Percentiles rank a stretch among this genome's conserved stretches.
Evolutionary conservation across 1,140 invertebrate species (phyloP).

Genomic region (Drosophila orosa): DNA sequence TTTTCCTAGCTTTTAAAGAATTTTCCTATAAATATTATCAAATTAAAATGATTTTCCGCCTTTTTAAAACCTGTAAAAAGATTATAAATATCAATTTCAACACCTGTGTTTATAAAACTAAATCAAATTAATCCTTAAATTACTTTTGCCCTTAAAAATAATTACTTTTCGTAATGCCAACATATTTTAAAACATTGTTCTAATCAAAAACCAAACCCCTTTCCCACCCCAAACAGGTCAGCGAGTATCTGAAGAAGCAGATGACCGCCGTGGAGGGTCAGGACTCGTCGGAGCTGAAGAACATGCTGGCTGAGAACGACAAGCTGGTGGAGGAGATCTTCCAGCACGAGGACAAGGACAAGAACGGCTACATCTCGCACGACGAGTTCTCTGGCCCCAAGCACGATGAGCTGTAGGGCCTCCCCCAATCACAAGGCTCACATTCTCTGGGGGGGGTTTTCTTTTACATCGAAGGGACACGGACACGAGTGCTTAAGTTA

Average conservation of each 20-base stretch:
- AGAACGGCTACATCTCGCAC: conserved; percentile 97
- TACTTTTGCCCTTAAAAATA: not conserved
- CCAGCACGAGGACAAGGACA: conserved; percentile 98
- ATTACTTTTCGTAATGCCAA: conserved; percentile 12
- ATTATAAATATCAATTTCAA: not conserved
- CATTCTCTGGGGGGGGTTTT: conserved; percentile 12
- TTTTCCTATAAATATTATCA: not conserved
- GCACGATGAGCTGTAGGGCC: conserved; percentile 95
- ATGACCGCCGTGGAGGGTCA: conserved; percentile 91
- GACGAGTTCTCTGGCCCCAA: conserved; percentile 98
- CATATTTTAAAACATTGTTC: not conserved
- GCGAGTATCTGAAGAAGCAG: conserved; percentile 95
- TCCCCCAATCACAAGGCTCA: not conserved
- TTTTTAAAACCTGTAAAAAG: not conserved
- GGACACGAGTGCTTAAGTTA: conserved; percentile 77
- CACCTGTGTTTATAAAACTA: not conserved
- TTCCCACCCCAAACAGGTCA: conserved; percentile 87
- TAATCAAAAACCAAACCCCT: not conserved
- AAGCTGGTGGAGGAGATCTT: conserved; percentile 98
- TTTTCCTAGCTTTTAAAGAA: not conserved
- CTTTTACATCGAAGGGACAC: conserved; percentile 33
- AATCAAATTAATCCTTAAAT: not conserved
- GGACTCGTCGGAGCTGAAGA: conserved; percentile 91
- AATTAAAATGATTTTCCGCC: too few relatives aligned
- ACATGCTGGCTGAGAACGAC: conserved; percentile 95